Evolutionary conservation across 1,140 invertebrate genomes (phyloP), one percentile per base, ranked within the genome.

Genomic region (Leptonema lineaticorne): DNA sequence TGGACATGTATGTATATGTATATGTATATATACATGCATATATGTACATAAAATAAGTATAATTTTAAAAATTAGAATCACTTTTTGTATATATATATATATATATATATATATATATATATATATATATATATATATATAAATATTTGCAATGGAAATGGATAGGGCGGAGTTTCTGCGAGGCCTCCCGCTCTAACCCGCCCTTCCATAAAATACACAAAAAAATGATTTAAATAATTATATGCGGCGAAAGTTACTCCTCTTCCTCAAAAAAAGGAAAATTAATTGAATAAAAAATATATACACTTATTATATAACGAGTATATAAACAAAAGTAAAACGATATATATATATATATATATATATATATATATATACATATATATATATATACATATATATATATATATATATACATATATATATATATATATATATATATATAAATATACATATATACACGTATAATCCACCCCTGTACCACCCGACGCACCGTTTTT

Each of bases 401-500:
- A 33, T 33, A 33, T 33, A 33, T 33, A 33, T 33, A 33, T 33
- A 33, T 33, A 33, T 33, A 33, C 11, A 33, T 33, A 33, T 45
- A 63, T 26, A 63, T 27, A 63, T 28, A 45, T 24, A 48, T 28
- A 48, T 24, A 48, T 48, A 48, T 24, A 48, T n/a, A 63, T 14
- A 63, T n/a, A 63, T 18, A 63, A 11, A 63, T 24, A 63, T 28
- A 63, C 18, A 63, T 48, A n/a, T n/a, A n/a, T n/a, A n/a, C n/a
- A n/a, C n/a, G n/a, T n/a, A n/a, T n/a, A n/a, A n/a, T n/a, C n/a
- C n/a, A n/a, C n/a, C n/a, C n/a, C n/a, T n/a, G n/a, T n/a, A n/a
- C n/a, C n/a, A n/a, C n/a, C n/a, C n/a, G n/a, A n/a, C n/a, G n/a
- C n/a, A n/a, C n/a, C n/a, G n/a, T n/a, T n/a, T n/a, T n/a, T n/a